A percentile compares a stretch with the other conserved stretches of the same genome.
Conservation (phyloP, 1,140 invertebrate genomes). For the Acromyrmex heyeri region DNA sequence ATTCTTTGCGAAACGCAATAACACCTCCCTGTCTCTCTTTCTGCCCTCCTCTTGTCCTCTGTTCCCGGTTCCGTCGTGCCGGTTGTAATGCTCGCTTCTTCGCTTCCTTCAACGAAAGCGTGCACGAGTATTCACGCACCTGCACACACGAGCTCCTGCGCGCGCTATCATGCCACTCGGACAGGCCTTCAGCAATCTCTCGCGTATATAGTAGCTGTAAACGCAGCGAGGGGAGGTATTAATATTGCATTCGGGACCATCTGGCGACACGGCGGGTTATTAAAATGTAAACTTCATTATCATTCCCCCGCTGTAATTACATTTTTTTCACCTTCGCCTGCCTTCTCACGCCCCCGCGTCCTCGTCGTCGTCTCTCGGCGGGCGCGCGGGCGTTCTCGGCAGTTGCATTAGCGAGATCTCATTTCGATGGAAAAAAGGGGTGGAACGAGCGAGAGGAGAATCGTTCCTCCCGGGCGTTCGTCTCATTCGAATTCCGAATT, state of each 20-base stretch:
- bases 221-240: constrained; percentile 66
- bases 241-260: constrained; percentile 78
- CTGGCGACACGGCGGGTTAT: constrained; percentile 77
- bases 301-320: constrained; percentile 77
- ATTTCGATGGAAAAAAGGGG: constrained; percentile 62
- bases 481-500: constrained; percentile 53
- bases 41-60: neutral
- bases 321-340: constrained; percentile 67
- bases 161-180: neutral
- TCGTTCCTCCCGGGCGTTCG: constrained; percentile 16
- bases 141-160: neutral
- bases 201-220: constrained; percentile 52
- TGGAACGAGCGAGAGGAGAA: constrained; percentile 31
- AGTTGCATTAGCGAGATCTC: constrained; percentile 71
- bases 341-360: neutral
- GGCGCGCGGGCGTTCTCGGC: constrained; percentile 12
- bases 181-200: neutral
- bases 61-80: neutral
- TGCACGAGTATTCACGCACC: constrained; percentile 22
- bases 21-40: constrained; percentile 49
- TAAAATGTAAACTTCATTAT: constrained; percentile 81
- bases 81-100: neutral
- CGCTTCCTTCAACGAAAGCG: neutral
- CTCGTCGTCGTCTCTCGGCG: neutral
- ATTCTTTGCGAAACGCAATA: constrained; percentile 76